Base-by-base conservation (phyloP, 2,797 vertebrate species). In the Acestrorhynchus altus region DNA sequence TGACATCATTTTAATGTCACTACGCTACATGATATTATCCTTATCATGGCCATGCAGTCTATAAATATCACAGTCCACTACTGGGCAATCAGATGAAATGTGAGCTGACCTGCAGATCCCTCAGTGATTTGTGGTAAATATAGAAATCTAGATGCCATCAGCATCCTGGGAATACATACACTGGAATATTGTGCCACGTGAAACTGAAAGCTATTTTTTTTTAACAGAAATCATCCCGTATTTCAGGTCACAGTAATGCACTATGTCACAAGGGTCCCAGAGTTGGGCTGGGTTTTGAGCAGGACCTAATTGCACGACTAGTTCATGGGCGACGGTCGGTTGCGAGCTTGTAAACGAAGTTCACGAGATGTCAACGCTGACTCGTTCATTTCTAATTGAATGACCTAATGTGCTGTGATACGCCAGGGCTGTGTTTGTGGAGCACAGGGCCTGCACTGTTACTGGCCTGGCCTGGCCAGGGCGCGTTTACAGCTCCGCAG, bases 41-140 rank as follows among this genome's bases (percentile, higher is more conserved):
- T 79, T 66, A 63, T 77, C 46, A 22, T 65, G 44, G 61, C 74
- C 60, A 69, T 82, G 70, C n/a, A 49, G 8, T 24, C 78, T 56
- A 74, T 81, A 80, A 86, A 81, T 56, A 86, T 49, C 61, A 57
- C 63, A 51, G 69, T 61, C 71, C 76, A 70, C 44, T 78, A 70
- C 70, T 61, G 56, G 67, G 61, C 66, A 65, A 56, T 72, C 52
- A 63, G 40, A 60, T 78, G 40, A 54, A 75, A 67, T 57, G 1
- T 12, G 20, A 78, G 31, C 56, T 56, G 49, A 31, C 22, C 52
- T 35, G 47, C 61, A 51, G 52, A 79, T 71, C 78, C 77, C 24
- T 31, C 26, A 70, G 52, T 26, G 1, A 64, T 64, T 64, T 26
- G 18, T 16, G 59, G 46, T 71, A 54, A 74, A 85, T 49, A 79